phyloP scores from a whole-genome alignment of 2,113 vertebrate genomes.

The Bettongia penicillata region DNA sequence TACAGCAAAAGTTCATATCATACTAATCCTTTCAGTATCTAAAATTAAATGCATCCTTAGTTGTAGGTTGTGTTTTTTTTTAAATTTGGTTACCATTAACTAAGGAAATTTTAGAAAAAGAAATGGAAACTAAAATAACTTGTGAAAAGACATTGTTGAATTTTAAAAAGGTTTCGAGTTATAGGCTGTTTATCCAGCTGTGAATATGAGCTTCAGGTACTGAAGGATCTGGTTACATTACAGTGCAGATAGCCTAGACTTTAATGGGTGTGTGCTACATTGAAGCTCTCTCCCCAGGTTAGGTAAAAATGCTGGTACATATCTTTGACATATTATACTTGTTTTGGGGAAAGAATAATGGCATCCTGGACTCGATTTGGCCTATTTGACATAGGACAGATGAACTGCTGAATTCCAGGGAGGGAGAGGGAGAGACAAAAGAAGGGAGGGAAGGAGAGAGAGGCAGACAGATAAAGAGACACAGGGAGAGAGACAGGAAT shows the following conservation, averaged over 20 bases:
- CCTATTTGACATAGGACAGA: not conserved
- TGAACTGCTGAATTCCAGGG: not conserved
- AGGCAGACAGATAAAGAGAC: not conserved
- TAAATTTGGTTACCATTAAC: conserved; percentile 51
- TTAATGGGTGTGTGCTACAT: conserved; percentile 46
- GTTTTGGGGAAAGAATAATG: not conserved
- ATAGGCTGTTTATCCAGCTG: not conserved
- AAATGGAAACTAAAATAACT: conserved; percentile 57
- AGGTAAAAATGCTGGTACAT: conserved; percentile 30
- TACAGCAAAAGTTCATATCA: not conserved
- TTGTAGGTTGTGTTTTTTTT: conserved; percentile 5
- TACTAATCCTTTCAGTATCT: not conserved
- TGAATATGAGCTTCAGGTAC: conserved; percentile 60
- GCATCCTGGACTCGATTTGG: not conserved
- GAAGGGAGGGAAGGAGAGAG: not conserved
- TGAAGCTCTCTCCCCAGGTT: conserved; percentile 51
- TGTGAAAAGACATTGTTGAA: conserved; percentile 13
- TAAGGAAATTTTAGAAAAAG: conserved; percentile 17
- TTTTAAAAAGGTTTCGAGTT: conserved; percentile 61
- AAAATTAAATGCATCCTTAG: conserved; percentile 22
- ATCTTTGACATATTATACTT: not conserved
- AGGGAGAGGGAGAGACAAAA: not conserved
- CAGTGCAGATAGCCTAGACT: conserved; percentile 44
- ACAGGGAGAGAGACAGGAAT: no score
- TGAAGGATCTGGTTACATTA: conserved; percentile 55